Base-by-base conservation (phyloP, 2,888 invertebrate species). In the Phyllotreta cruciferae region DNA sequence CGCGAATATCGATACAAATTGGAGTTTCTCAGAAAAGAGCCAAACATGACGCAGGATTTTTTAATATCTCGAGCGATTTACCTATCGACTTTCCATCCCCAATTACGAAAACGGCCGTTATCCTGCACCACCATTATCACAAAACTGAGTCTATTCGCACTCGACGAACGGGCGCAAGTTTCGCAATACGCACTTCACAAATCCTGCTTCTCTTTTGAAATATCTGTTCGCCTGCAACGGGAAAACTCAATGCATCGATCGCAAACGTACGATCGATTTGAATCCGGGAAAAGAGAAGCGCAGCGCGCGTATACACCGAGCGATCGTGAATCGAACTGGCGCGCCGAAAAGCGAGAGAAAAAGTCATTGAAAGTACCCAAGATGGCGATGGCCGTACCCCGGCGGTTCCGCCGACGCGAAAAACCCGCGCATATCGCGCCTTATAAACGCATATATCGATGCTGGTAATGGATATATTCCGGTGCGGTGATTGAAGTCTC, bases 81-180 rank as follows among this genome's bases (percentile, higher is more conserved):
- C 80, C 81, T 79, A 67, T 80, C 74, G 71, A 74, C 73, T 71
- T 78, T 74, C 77, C 80, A 78, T 73, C 77, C 75, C 53, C 71
- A 71, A 34, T 75, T 74, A 44, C 75, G 71, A 60, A 77, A 69
- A 67, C 74, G 74, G 68, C 75, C 78, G 63, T 65, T 70, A 68
- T 76, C 73, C 69, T 79, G 75, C 62, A 81, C 81, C 69, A 81
- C 81, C 81, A 81, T 81, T 78, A 78, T 79, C 74, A 75, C 71
- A 66, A 70, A 71, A 72, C 75, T 74, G 71, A 70, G 69, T 74
- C 73, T 67, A 69, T 74, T 77, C 74, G 72, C 60, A 50, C 35
- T 38, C 24, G 62, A 65, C 69, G 70, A 74, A 71, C 69, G 67
- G 70, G 71, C 64, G 62, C 70, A 73, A 70, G 66, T 58, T 49